Percentiles rank a stretch among this genome's conserved stretches.
Conservation (phyloP, 1,140 invertebrate species). For the Diachasma alloeum region DNA sequence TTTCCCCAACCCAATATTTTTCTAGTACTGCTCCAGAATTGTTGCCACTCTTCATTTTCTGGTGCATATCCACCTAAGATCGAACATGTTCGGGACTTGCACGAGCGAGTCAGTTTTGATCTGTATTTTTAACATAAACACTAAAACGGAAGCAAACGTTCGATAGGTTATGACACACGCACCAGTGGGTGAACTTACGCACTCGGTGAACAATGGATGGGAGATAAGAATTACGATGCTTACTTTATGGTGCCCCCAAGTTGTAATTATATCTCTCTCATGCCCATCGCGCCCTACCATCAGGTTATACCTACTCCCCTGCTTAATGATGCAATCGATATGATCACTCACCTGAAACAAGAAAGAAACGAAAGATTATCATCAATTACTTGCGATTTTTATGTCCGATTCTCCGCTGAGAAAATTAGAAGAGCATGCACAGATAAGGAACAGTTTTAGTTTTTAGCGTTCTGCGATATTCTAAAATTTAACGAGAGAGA, state of each 20-base stretch:
- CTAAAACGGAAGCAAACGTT: slow-evolving; percentile 24
- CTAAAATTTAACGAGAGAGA: too few relatives aligned
- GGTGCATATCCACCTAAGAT: too few relatives aligned
- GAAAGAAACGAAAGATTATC: background rate
- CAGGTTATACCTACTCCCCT: background rate
- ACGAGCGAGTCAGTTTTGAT: background rate
- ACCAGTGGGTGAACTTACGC: slow-evolving; percentile 21
- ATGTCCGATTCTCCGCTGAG: too few relatives aligned
- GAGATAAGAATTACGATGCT: slow-evolving; percentile 29
- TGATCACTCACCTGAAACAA: slow-evolving; percentile 7
- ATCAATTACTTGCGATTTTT: background rate
- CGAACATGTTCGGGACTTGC: too few relatives aligned
- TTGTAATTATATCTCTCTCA: background rate
- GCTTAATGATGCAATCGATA: background rate
- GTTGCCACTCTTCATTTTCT: too few relatives aligned
- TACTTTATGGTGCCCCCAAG: slow-evolving; percentile 23
- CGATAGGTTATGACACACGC: slow-evolving; percentile 16
- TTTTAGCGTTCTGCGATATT: too few relatives aligned
- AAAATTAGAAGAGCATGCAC: too few relatives aligned
- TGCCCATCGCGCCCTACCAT: background rate
- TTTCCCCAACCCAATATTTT: too few relatives aligned
- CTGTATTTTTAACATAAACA: slow-evolving; percentile 25
- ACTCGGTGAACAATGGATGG: slow-evolving; percentile 21
- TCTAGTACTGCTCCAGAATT: too few relatives aligned
- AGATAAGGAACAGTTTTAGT: too few relatives aligned